Base-by-base conservation (phyloP, 2,888 invertebrate genomes). In the Thymelicus acteon region DNA sequence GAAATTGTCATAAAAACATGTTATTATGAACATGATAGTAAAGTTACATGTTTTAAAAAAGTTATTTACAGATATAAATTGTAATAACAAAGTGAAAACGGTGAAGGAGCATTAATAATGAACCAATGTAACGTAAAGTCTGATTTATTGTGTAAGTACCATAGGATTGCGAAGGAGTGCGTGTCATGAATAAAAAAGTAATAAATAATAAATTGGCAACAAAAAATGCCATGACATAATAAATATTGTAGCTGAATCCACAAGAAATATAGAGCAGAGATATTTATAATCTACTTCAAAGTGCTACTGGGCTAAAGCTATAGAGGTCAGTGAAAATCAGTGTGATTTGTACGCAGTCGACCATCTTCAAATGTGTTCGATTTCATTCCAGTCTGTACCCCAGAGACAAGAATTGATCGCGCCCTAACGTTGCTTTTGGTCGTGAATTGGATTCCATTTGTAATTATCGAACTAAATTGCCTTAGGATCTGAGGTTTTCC, bases 381-480 rank as follows among this genome's bases (percentile, higher is more conserved):
- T 60, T 40, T 60, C 40, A 40, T 15, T 60, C 19, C 40, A 19
- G 60, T 40, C 31, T 60, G 60, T 15, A 40, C 40, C 60, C 40
- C 31, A 57, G 15, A 15, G 60, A 40, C 40, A 60, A 40, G 40
- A 40, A 40, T 57, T 57, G 57, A 13, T 57, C 31, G 57, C 31
- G 13, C 60, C 60, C 40, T 13, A 60, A 40, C 15, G 2, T 40
- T 39, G 39, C 60, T 40, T 60, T 60, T 40, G 10, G 60, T 40
- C 40, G 60, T 5, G 8, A 40, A 60, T 60, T 40, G 60, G 60
- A 60, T 60, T 60, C 40, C 60, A 40, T 40, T 60, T 60, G 60
- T 40, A 60, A 60, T 40, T 60, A 60, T 39, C 15, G 40, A 60
- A 40, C 60, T 40, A 60, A 60, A 60, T 60, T 60, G 60, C 60